Evolutionary conservation across 2,888 invertebrate species (phyloP).

Genomic region (Hirtodrosophila confusa): DNA sequence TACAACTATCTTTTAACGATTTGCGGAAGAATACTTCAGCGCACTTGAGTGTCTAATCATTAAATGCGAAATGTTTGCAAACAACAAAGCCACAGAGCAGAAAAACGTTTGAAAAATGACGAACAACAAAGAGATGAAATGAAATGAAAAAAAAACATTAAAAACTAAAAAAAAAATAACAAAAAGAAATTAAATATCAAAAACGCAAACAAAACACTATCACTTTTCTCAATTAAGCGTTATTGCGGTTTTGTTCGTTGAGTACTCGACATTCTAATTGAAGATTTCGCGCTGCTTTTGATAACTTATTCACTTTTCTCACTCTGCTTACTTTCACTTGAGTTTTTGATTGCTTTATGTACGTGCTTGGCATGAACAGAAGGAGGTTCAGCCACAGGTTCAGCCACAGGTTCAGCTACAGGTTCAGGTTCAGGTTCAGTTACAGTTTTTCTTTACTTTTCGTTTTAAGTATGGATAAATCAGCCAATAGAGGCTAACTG

Average conservation of each 20-base stretch:
- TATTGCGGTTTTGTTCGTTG: constrained; percentile 34
- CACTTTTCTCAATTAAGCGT: constrained; percentile 75
- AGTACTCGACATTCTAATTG: constrained; percentile 71
- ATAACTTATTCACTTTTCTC: constrained; percentile 53
- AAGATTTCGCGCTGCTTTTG: constrained; percentile 52
- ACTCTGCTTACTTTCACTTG: constrained; percentile 57
- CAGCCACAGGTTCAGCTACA: too few relatives aligned
- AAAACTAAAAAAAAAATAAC: too few relatives aligned
- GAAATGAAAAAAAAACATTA: constrained; percentile 24
- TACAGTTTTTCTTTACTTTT: not conserved
- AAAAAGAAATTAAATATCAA: constrained; percentile 12
- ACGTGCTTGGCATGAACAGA: constrained; percentile 49
- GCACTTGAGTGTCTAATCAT: constrained; percentile 71
- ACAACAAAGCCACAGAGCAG: constrained; percentile 62
- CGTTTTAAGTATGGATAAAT: too few relatives aligned
- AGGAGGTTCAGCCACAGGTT: not conserved
- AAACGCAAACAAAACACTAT: constrained; percentile 63
- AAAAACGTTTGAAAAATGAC: constrained; percentile 54
- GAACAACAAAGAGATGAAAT: constrained; percentile 41
- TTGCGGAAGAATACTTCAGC: constrained; percentile 74
- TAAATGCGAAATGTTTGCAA: constrained; percentile 68
- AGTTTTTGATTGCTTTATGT: not conserved
- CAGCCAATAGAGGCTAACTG: constrained; percentile 19
- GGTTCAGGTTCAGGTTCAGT: not conserved
- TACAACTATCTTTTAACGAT: constrained; percentile 51